Percentiles rank a stretch among this genome's conserved stretches.
phyloP scores from a whole-genome alignment of 2,797 vertebrate genomes.

The Sebastes matsubarae region DNA sequence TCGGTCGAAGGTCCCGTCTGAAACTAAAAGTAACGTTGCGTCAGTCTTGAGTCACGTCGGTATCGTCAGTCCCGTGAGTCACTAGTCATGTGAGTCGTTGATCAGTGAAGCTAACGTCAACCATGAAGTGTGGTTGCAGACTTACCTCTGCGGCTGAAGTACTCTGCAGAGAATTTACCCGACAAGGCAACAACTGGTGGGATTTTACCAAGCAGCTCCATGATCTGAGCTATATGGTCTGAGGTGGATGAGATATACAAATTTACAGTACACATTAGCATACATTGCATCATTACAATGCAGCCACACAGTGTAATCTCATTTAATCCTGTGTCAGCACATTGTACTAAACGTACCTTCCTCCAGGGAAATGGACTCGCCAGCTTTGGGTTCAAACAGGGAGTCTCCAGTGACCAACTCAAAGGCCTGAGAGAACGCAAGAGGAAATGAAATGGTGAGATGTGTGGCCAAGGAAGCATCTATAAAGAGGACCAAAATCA shows the following conservation, averaged over 20 bases:
- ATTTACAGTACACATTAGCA: not conserved
- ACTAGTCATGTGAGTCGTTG: too few species aligned
- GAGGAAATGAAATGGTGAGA: not conserved
- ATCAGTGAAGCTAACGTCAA: too few species aligned
- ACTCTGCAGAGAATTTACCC: constrained; percentile 85
- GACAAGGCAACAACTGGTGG: constrained; percentile 80
- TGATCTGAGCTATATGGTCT: constrained; percentile 89
- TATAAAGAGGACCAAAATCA: not conserved
- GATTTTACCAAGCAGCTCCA: constrained; percentile 87
- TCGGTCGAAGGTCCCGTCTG: too few species aligned
- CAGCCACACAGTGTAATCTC: constrained; percentile 19
- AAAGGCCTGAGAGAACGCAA: constrained; percentile 82
- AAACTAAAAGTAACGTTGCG: too few species aligned
- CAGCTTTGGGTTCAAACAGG: constrained; percentile 86
- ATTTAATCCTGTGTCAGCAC: constrained; percentile 13
- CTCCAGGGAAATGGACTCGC: constrained; percentile 83
- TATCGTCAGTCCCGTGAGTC: too few species aligned
- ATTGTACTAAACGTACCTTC: constrained; percentile 80
- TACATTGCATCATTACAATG: not conserved
- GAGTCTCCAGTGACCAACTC: constrained; percentile 87
- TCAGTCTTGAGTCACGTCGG: too few species aligned
- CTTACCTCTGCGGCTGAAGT: constrained; percentile 87
- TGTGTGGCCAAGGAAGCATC: not conserved
- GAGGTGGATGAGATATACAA: constrained; percentile 11
- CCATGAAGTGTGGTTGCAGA: not conserved